Percentiles rank a stretch among this genome's conserved stretches.
phyloP scores from a whole-genome alignment of 2,797 vertebrate genomes.

The Xiphorhynchus erythropygius region DNA sequence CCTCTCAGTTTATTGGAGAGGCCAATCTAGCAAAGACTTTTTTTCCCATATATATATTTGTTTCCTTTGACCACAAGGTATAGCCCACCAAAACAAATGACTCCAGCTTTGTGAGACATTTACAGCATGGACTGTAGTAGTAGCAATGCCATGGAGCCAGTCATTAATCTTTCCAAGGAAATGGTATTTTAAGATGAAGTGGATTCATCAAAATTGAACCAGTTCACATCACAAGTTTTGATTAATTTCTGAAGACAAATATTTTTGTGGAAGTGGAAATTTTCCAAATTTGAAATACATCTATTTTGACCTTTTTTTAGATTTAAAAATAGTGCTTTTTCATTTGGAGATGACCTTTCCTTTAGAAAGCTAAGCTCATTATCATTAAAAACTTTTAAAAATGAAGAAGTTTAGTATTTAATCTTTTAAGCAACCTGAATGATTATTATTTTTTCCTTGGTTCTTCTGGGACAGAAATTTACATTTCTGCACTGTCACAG shows the following conservation, averaged over 20 bases:
- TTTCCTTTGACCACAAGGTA: background rate
- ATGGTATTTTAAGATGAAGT: background rate
- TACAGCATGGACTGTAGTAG: background rate
- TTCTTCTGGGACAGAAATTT: background rate
- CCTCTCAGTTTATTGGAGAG: background rate
- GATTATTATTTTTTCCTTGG: background rate
- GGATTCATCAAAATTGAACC: background rate
- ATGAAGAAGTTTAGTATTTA: background rate
- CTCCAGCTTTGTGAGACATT: background rate
- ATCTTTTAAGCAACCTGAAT: background rate
- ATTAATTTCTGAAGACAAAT: background rate
- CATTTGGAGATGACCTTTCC: conserved; percentile 30
- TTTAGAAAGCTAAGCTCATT: conserved; percentile 24
- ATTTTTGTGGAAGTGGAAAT: background rate
- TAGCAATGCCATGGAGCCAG: background rate
- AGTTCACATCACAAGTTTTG: background rate
- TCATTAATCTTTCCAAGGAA: background rate
- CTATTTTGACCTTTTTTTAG: conserved; percentile 19
- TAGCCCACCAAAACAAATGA: background rate
- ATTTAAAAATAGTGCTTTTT: conserved; percentile 2
- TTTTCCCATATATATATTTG: background rate
- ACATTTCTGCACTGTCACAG: background rate
- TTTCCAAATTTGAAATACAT: background rate
- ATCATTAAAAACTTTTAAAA: background rate
- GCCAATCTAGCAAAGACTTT: background rate